phyloP scores from a whole-genome alignment of 2,113 vertebrate genomes.

The Chaetops frenatus region DNA sequence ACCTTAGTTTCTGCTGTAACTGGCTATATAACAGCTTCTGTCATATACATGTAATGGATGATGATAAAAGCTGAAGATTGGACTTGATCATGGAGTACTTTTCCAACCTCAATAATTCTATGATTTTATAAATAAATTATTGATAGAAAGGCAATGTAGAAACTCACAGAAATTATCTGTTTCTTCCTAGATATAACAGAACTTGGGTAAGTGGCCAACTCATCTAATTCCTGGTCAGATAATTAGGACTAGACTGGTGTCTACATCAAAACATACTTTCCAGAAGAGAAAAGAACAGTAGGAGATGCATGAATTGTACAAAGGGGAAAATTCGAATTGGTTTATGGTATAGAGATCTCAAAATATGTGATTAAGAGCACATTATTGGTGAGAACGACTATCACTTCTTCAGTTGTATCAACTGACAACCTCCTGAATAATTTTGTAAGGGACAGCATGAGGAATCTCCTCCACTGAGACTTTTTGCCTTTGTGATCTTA shows the following conservation, averaged over 20 bases:
- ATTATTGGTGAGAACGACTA: not conserved
- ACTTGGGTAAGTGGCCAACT: not conserved
- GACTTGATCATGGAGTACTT: not conserved
- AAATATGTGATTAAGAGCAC: not conserved
- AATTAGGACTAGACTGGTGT: not conserved
- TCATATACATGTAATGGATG: not conserved
- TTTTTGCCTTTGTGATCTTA: not conserved
- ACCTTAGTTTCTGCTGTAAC: not conserved
- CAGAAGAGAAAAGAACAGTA: not conserved
- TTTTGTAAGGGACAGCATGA: not conserved
- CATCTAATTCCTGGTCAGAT: not conserved
- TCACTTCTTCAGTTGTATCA: not conserved
- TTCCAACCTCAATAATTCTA: not conserved
- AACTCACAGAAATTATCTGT: not conserved
- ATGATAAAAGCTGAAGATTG: not conserved
- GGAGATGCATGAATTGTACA: not conserved
- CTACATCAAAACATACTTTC: not conserved
- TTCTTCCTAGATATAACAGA: not conserved
- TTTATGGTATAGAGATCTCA: not conserved
- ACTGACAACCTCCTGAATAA: not conserved
- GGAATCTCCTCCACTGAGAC: not conserved
- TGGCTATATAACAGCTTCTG: not conserved
- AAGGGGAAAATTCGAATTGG: not conserved
- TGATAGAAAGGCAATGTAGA: not conserved
- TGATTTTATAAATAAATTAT: not conserved